phyloP scores from a whole-genome alignment of 2,113 vertebrate genomes.

The Cheirogaleus medius region DNA sequence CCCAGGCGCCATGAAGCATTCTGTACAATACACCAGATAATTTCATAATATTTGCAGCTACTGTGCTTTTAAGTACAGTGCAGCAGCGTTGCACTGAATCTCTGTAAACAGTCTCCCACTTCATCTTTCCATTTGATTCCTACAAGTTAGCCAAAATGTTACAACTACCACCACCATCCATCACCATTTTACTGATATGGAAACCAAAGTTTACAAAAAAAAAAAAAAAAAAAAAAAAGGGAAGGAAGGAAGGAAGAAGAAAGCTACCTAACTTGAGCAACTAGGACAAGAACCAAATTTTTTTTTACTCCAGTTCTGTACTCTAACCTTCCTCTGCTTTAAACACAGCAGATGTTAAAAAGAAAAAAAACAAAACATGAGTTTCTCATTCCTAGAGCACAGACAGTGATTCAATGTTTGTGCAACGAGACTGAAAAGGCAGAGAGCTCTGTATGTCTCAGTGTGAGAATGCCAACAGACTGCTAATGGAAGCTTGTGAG shows the following conservation, averaged over 20 bases:
- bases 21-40: background rate
- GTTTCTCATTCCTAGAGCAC: background rate
- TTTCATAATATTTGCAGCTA: background rate
- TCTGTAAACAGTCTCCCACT: background rate
- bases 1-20: background rate
- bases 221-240: background rate
- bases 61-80: background rate
- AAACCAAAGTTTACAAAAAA: background rate
- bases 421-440: slow-evolving; percentile 54
- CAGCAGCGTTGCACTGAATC: background rate
- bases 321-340: background rate
- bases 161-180: no score
- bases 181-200: background rate
- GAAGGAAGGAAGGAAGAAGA: background rate
- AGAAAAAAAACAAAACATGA: background rate
- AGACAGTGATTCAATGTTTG: slow-evolving; percentile 46
- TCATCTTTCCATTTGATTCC: background rate
- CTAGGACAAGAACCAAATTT: background rate
- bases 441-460: background rate
- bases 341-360: background rate
- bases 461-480: slow-evolving; percentile 40
- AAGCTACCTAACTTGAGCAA: background rate
- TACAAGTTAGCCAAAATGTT: background rate
- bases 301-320: background rate
- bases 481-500: slow-evolving; percentile 45